These are phyloP conservation scores for Zaprionus davidi DNA, from an alignment of 1,140 invertebrate species.

Conservation along the genomic window DNA sequence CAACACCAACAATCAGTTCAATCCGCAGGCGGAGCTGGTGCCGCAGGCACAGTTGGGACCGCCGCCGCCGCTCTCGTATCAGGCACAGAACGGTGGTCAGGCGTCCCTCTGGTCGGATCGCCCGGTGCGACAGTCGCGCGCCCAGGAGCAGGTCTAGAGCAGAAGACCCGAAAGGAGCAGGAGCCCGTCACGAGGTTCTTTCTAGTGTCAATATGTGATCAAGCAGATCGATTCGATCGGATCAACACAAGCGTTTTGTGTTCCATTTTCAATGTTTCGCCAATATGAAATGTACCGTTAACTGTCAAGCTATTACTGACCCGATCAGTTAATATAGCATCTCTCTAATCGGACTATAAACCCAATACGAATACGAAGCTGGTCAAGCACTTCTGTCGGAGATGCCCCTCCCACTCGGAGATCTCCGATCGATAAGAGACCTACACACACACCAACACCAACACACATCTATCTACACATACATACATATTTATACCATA, in stretches of 20 bases:
- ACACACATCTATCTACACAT: slow-evolving; percentile 28
- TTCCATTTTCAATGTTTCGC: slow-evolving; percentile 9
- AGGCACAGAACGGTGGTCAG: slow-evolving; percentile 63
- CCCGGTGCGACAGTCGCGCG: slow-evolving; percentile 58
- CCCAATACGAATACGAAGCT: slow-evolving; percentile 18
- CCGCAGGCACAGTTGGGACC: slow-evolving; percentile 62
- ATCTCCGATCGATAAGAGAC: neutral
- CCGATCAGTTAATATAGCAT: neutral
- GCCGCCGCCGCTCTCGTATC: slow-evolving; percentile 71
- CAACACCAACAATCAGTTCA: slow-evolving; percentile 84
- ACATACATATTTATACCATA: slow-evolving; percentile 47
- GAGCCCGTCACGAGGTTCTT: slow-evolving; percentile 10
- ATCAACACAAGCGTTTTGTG: neutral
- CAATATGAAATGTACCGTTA: neutral
- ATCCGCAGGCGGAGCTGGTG: slow-evolving; percentile 89
- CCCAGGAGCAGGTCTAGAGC: slow-evolving; percentile 26
- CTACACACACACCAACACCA: slow-evolving; percentile 7
- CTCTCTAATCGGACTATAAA: neutral
- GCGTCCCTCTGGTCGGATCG: slow-evolving; percentile 57
- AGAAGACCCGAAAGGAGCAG: neutral
- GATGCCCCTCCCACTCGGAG: neutral
- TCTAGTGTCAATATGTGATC: slow-evolving; percentile 64
- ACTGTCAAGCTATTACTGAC: neutral
- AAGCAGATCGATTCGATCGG: slow-evolving; percentile 16
- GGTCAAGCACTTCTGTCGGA: slow-evolving; percentile 24